phyloP scores from a whole-genome alignment of 2,888 invertebrate genomes.

The Rhamphomyia laevipes region DNA sequence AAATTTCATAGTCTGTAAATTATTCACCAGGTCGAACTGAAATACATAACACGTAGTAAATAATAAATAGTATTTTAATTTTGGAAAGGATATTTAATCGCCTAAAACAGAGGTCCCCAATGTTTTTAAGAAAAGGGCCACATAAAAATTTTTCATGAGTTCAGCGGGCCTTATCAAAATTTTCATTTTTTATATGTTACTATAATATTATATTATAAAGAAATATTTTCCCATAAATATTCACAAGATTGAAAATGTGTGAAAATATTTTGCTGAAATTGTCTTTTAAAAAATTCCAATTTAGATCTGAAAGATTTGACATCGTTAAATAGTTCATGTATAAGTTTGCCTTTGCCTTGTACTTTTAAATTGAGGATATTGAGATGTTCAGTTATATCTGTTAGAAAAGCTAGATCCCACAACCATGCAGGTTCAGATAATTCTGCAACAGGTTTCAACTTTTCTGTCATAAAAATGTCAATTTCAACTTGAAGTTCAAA shows the following conservation, averaged over 20 bases:
- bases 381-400: not conserved
- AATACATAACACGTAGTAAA: no score
- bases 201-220: no score
- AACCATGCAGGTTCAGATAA: not conserved
- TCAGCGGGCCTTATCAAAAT: not conserved
- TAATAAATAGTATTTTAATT: no score
- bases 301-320: not conserved
- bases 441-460: not conserved
- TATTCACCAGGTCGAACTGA: no score
- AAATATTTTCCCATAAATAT: not conserved
- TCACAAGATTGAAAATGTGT: not conserved
- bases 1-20: no score
- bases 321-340: not conserved
- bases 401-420: not conserved
- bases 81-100: no score
- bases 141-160: not conserved
- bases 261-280: not conserved
- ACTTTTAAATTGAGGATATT: not conserved
- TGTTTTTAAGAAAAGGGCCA: not conserved
- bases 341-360: conserved; percentile 1
- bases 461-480: not conserved
- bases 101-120: not conserved
- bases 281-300: not conserved
- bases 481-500: not conserved
- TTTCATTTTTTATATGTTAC: not conserved